A percentile compares a stretch with the other conserved stretches of the same genome.
phyloP scores from a whole-genome alignment of 2,113 vertebrate species.

The Rallus limicola region DNA sequence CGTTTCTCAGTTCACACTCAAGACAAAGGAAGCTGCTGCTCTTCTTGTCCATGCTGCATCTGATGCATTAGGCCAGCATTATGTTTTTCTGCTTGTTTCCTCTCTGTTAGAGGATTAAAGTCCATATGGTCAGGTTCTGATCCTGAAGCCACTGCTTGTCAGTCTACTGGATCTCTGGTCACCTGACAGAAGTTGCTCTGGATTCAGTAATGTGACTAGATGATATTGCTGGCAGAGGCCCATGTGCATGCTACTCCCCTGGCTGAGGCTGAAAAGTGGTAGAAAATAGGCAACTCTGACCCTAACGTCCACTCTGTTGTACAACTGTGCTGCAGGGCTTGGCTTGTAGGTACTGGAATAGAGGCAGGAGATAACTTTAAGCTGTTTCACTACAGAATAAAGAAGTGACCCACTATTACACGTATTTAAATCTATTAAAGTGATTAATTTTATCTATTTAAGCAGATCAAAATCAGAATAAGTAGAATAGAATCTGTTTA shows the following conservation, averaged over 20 bases:
- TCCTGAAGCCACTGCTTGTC: not conserved
- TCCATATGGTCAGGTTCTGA: not conserved
- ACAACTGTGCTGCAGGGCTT: not conserved
- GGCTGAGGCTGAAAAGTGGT: not conserved
- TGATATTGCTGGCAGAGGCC: not conserved
- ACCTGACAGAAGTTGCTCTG: not conserved
- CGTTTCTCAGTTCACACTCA: not conserved
- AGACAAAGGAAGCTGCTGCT: not conserved
- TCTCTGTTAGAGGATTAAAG: not conserved
- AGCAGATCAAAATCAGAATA: not conserved
- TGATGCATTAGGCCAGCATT: not conserved
- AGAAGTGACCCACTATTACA: not conserved
- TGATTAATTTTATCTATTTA: not conserved
- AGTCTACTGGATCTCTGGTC: not conserved
- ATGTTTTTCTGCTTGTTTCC: not conserved
- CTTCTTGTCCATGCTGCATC: not conserved
- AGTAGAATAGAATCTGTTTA: not conserved
- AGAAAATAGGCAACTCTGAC: not conserved
- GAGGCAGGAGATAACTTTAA: not conserved
- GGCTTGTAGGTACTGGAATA: not conserved
- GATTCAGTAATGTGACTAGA: not conserved
- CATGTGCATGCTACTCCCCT: not conserved
- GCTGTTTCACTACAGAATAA: not conserved
- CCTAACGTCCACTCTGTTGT: not conserved
- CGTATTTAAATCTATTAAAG: not conserved